These are phyloP conservation scores for Pachycephus smyrnensis DNA, from an alignment of 2,888 invertebrate genomes.

Conservation along the genomic window DNA sequence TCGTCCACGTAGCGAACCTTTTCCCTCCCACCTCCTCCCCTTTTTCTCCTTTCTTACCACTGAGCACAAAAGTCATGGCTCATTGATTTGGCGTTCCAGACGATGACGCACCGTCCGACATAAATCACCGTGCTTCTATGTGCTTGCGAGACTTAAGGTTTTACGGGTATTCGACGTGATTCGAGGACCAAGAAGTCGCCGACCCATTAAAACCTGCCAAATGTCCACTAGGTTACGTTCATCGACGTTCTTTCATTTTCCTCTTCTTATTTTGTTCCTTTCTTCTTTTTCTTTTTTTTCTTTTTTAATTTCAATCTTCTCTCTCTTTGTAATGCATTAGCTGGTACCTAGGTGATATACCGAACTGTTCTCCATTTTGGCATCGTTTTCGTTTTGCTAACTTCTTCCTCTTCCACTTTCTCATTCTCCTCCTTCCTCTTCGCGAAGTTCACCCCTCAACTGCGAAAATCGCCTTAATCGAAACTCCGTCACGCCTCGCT, in stretches of 20 bases:
- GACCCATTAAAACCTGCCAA: constrained; percentile 36
- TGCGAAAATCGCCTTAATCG: neutral
- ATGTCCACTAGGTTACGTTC: constrained; percentile 23
- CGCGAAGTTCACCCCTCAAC: neutral
- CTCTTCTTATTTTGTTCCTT: neutral
- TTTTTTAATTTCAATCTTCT: neutral
- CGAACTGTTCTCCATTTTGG: neutral
- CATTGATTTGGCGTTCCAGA: constrained; percentile 35
- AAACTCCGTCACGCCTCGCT: too few species aligned
- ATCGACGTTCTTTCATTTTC: neutral
- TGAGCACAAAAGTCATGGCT: constrained; percentile 25
- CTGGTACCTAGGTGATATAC: neutral
- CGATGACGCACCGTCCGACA: constrained; percentile 32
- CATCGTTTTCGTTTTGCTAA: neutral
- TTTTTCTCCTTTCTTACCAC: neutral
- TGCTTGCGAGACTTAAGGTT: constrained; percentile 21
- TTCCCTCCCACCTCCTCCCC: neutral
- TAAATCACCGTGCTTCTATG: constrained; percentile 35
- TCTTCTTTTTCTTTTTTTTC: neutral
- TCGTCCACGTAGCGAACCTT: constrained; percentile 5
- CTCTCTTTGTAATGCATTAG: neutral
- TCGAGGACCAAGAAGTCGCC: constrained; percentile 19
- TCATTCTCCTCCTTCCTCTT: neutral
- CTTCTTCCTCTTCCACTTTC: neutral
- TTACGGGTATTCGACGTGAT: constrained; percentile 32